Percentiles rank a stretch among this genome's conserved stretches.
Evolutionary conservation across 1,140 invertebrate genomes (phyloP).

Genomic region (Thaumetopoea pityocampa): DNA sequence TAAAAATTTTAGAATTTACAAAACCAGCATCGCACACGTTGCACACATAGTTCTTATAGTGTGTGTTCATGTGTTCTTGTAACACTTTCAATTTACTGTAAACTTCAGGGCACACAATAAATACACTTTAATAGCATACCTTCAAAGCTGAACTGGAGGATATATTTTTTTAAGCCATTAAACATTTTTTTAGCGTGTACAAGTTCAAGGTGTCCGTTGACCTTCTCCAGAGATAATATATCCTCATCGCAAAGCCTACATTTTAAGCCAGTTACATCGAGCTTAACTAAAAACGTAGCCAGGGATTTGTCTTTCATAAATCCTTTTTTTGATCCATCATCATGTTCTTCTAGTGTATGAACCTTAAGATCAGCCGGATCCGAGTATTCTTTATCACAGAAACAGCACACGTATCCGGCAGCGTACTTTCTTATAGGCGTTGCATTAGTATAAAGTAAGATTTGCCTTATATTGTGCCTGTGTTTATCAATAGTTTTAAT

Average conservation of each 20-base stretch:
- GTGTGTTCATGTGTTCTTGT: constrained; percentile 52
- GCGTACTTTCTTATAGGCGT: constrained; percentile 9
- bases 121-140: constrained; percentile 20
- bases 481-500: too few relatives aligned
- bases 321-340: constrained; percentile 7
- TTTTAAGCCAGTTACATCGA: constrained; percentile 32
- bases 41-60: constrained; percentile 26
- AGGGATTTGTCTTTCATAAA: constrained; percentile 20
- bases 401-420: constrained; percentile 26
- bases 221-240: constrained; percentile 8
- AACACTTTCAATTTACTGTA: constrained; percentile 57
- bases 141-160: constrained; percentile 40
- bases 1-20: constrained; percentile 33
- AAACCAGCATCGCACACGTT: constrained; percentile 82
- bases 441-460: not conserved
- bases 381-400: constrained; percentile 19
- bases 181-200: constrained; percentile 24
- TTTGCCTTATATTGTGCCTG: not conserved
- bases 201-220: constrained; percentile 24
- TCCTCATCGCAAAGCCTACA: constrained; percentile 25
- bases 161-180: constrained; percentile 24
- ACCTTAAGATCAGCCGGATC: constrained; percentile 27
- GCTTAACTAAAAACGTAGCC: constrained; percentile 22
- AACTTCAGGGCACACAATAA: constrained; percentile 8
- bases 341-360: constrained; percentile 28